Evolutionary conservation across 2,113 vertebrate species (phyloP), one percentile per base, ranked within the genome.

Genomic region (Catharus minimus): DNA sequence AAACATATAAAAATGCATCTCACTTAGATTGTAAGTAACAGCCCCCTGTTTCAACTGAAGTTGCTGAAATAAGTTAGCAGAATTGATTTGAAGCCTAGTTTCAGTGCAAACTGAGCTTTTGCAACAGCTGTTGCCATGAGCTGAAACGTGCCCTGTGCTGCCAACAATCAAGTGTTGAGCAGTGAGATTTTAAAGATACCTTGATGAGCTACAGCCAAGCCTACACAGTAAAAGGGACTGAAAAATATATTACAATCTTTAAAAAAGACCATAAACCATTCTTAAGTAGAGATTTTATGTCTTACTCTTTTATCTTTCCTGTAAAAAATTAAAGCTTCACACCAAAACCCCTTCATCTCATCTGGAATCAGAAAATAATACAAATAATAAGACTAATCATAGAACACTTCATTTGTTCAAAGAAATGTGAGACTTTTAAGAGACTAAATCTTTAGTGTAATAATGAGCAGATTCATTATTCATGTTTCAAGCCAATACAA

Each of bases 381-480:
- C 39, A 79, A 73, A 56, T 44, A 77, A 47, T 81, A 82, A 14
- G 79, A 38, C 32, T 72, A 66, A 20, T 74, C 67, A 30, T 4
- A 21, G 56, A 90, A n/a, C 16, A 41, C 23, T 60, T 78, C 24
- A 53, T 46, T 71, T 85, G 16, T 60, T 95, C 47, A 53, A 73
- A 89, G 69, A 88, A 80, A 44, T 61, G 26, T 26, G 80, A 85
- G 38, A 39, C 1, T 5, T 5, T 86, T 86, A 74, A 71, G 53
- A 83, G 20, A 33, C 50, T 86, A 85, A 92, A 69, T 88, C 53
- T 92, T 89, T 46, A 57, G 53, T 88, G 22, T 49, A 47, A 68
- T 75, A 65, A 82, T 33, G 23, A 90, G 49, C 5, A 74, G 72
- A 87, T 88, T 86, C 22, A 46, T 85, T 78, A 56, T 92, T 96